Evolutionary conservation across 2,888 invertebrate genomes (phyloP), one percentile per base, ranked within the genome.

Genomic region (Ganaspis brasiliensis): DNA sequence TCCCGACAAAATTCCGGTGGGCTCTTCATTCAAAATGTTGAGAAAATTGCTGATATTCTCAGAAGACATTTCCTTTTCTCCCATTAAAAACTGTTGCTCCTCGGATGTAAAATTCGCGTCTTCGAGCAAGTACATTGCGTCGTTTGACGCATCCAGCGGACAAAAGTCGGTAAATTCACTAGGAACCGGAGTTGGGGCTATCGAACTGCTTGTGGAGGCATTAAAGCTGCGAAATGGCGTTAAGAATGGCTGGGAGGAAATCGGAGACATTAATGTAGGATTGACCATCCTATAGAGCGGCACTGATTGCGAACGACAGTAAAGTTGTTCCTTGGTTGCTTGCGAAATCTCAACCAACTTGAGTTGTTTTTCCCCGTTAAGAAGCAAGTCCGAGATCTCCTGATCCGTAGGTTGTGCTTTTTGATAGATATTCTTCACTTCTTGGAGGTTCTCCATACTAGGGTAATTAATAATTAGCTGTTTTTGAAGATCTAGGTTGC

Each of bases 221-320:
- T 90, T 87, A 76, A 90, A 87, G 72, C 87, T 87, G 31, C 87
- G 84, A 79, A 87, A 89, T 1, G 85, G 83, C 2, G 86, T 86
- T 10, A 85, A 76, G 40, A 86, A 87, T 35, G 87, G 88, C 16
- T 88, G 87, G 26, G 87, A 84, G 67, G 92, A 92, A 19, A 93
- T 85, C 0, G 91, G 90, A 14, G 91, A 91, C 82, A 91, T 89
- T 4, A 92, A 85, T n/a, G 88, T 85, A 4, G 88, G 89, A 82
- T 88, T 90, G 19, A 89, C 87, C 89, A 94, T 94, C 79, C 93
- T 93, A 86, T 94, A 94, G 21, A 96, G 91, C 0, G 97, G 97
- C 70, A 96, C 97, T 14, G 97, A 97, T 86, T 96, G 97, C 8
- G 97, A 97, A 73, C 97, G 84, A 92, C 93, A 80, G 92, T 90